Conservation (phyloP, 1,140 invertebrate species). For the Wasmannia auropunctata region DNA sequence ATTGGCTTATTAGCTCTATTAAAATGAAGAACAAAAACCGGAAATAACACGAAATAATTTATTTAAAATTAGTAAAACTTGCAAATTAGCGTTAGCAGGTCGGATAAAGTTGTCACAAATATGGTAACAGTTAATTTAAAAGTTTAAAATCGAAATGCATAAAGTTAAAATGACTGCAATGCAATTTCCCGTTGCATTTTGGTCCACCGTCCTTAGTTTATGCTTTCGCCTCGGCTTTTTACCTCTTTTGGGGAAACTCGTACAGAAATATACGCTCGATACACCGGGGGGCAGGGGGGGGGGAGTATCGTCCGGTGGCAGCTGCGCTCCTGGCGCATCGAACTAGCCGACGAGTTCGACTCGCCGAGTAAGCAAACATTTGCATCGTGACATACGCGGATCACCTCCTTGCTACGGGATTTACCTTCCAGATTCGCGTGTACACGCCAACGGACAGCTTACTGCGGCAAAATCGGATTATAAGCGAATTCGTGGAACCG, state of each 20-base stretch:
- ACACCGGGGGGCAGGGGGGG: background rate
- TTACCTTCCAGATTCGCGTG: conserved; percentile 77
- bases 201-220: background rate
- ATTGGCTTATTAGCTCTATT: no score
- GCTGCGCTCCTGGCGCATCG: conserved; percentile 5
- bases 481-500: conserved; percentile 67
- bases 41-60: background rate
- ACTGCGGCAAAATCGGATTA: conserved; percentile 78
- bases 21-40: background rate
- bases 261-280: conserved; percentile 47
- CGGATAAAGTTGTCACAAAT: background rate
- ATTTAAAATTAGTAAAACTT: background rate
- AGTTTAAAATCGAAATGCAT: background rate
- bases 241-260: conserved; percentile 1
- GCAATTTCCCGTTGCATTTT: background rate
- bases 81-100: background rate
- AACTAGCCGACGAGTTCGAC: conserved; percentile 60
- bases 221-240: background rate
- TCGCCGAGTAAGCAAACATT: conserved; percentile 77
- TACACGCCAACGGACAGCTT: conserved; percentile 77
- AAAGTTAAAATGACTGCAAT: background rate
- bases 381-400: conserved; percentile 75
- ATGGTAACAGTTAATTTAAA: background rate
- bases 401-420: conserved; percentile 73
- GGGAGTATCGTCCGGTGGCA: conserved; percentile 22